Evolutionary conservation across 2,113 vertebrate species (phyloP).

Genomic region (Tympanuchus pallidicinctus): DNA sequence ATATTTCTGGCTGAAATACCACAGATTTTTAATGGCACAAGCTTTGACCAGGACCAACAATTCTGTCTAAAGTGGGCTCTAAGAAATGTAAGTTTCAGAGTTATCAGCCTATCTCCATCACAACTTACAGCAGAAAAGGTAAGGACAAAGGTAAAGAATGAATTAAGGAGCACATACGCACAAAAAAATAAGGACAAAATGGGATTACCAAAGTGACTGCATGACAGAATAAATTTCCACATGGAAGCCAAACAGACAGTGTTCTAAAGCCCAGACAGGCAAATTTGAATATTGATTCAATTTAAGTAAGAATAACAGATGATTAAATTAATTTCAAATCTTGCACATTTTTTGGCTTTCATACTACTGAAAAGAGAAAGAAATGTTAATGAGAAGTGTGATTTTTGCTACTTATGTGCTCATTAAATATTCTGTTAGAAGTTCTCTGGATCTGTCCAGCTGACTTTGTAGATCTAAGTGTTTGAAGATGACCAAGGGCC

Average conservation of each 20-base stretch:
- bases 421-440: neutral
- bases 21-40: neutral
- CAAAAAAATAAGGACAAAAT: neutral
- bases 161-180: neutral
- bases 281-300: conserved; percentile 17
- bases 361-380: neutral
- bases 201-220: neutral
- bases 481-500: neutral
- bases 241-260: neutral
- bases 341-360: neutral
- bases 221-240: neutral
- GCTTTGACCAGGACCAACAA: neutral
- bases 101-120: neutral
- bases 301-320: neutral
- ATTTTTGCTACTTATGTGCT: neutral
- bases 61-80: neutral
- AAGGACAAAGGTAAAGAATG: neutral
- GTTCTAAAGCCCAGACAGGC: neutral
- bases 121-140: neutral
- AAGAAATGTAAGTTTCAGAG: neutral
- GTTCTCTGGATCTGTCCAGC: neutral
- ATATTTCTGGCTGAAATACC: neutral
- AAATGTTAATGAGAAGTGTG: neutral
- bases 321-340: neutral
- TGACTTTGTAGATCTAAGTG: neutral